Evolutionary conservation across 2,797 vertebrate genomes (phyloP).

Genomic region (Halcyon leucocephala): DNA sequence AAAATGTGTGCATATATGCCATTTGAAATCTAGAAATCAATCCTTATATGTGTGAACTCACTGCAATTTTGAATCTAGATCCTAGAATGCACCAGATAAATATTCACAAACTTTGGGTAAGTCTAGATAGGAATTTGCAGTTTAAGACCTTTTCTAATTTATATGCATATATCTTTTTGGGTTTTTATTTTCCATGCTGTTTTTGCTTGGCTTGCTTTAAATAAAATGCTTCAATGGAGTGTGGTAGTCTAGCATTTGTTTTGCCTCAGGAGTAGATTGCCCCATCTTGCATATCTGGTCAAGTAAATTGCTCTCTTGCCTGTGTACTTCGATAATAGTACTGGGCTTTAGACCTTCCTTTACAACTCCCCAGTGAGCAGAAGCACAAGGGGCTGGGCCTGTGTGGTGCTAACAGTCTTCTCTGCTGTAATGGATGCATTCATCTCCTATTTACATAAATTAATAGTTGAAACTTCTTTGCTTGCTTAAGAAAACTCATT

Average conservation of each 20-base stretch:
- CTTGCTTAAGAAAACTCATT: slow-evolving; percentile 89
- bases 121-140: not conserved
- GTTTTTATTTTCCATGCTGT: slow-evolving; percentile 31
- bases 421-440: slow-evolving; percentile 47
- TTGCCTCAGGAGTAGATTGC: slow-evolving; percentile 68
- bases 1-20: not conserved
- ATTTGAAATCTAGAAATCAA: not conserved
- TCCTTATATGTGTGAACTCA: not conserved
- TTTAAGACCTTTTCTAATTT: slow-evolving; percentile 40
- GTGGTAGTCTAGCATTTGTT: slow-evolving; percentile 70
- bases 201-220: slow-evolving; percentile 67
- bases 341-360: slow-evolving; percentile 37
- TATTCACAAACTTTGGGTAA: slow-evolving; percentile 28
- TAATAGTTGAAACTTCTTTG: slow-evolving; percentile 82
- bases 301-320: slow-evolving; percentile 72
- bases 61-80: not conserved
- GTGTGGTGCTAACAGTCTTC: not conserved
- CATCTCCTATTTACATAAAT: slow-evolving; percentile 72
- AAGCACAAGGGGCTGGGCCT: not conserved
- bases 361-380: slow-evolving; percentile 28
- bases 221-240: slow-evolving; percentile 73
- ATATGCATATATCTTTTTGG: slow-evolving; percentile 11
- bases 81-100: not conserved
- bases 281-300: slow-evolving; percentile 69
- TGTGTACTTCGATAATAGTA: slow-evolving; percentile 1